A percentile compares a stretch with the other conserved stretches of the same genome.
These are phyloP conservation scores for Morinoia aosen DNA, from an alignment of 2,888 invertebrate species.

Conservation along the genomic window DNA sequence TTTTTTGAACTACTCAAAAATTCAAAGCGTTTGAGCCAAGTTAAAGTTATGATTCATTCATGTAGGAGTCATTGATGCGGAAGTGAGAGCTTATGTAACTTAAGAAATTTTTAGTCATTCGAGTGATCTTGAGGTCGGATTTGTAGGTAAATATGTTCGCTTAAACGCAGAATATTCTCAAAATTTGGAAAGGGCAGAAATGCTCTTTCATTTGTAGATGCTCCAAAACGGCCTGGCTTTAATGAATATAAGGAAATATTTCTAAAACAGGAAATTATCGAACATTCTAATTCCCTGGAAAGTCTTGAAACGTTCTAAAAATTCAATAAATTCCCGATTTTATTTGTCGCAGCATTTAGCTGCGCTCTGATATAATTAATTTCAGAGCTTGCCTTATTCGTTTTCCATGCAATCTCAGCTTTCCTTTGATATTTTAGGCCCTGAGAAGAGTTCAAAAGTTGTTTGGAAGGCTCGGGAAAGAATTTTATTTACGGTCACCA, in stretches of 20 bases:
- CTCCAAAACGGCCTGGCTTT: neutral
- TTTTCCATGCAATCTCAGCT: neutral
- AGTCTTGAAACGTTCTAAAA: neutral
- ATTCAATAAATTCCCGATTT: neutral
- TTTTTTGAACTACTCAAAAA: neutral
- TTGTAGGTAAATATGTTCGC: too few species aligned
- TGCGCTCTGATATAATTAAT: neutral
- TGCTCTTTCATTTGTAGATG: neutral
- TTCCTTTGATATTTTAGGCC: neutral
- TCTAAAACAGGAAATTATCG: neutral
- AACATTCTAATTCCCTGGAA: neutral
- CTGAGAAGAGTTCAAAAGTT: neutral
- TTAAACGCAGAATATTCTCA: neutral
- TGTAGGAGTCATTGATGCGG: neutral
- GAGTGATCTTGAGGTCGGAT: too few species aligned
- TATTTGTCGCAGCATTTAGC: neutral
- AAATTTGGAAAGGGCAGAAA: neutral
- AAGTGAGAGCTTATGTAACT: neutral
- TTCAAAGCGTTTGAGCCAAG: neutral
- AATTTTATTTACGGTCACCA: slow-evolving; percentile 30
- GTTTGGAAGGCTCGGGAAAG: slow-evolving; percentile 10
- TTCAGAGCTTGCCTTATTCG: neutral
- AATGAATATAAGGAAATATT: neutral
- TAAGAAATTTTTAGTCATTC: too few species aligned
- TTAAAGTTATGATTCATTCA: neutral